These are phyloP conservation scores for Nymphalis io DNA, from an alignment of 1,140 invertebrate species.

Conservation along the genomic window DNA sequence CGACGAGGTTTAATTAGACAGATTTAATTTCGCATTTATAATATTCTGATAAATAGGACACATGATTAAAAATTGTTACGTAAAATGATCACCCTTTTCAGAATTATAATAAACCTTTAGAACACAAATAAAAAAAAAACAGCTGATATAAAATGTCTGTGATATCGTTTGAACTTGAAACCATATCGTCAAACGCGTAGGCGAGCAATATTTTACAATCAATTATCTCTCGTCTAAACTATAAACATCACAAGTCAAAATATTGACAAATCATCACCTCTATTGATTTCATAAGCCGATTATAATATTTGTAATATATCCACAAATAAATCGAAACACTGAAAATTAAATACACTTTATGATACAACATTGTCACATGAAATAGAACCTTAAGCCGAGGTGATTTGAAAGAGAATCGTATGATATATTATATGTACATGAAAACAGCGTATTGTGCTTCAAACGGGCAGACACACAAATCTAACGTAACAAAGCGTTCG, in stretches of 20 bases:
- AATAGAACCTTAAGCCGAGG: constrained; percentile 40
- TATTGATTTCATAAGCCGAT: constrained; percentile 53
- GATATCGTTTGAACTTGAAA: background rate
- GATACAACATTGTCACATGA: constrained; percentile 12
- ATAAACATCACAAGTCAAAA: constrained; percentile 43
- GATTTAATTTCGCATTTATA: too few species aligned
- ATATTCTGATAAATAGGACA: too few species aligned
- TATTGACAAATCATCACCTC: constrained; percentile 59
- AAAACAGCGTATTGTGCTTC: constrained; percentile 57
- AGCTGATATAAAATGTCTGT: too few species aligned
- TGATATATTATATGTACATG: constrained; percentile 34
- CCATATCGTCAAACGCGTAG: background rate
- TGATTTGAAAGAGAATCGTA: constrained; percentile 46
- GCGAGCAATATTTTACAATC: constrained; percentile 2
- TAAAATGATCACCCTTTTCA: too few species aligned
- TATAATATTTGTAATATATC: constrained; percentile 55
- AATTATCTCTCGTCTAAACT: background rate
- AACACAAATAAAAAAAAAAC: background rate
- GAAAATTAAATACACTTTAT: constrained; percentile 37
- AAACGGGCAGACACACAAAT: constrained; percentile 68
- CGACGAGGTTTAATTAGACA: too few species aligned
- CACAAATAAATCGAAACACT: constrained; percentile 39
- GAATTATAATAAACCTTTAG: too few species aligned
- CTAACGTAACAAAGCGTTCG: constrained; percentile 64
- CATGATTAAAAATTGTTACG: too few species aligned